Conservation (phyloP, 2,113 vertebrate genomes). For the Neodontobutis hainanensis region DNA sequence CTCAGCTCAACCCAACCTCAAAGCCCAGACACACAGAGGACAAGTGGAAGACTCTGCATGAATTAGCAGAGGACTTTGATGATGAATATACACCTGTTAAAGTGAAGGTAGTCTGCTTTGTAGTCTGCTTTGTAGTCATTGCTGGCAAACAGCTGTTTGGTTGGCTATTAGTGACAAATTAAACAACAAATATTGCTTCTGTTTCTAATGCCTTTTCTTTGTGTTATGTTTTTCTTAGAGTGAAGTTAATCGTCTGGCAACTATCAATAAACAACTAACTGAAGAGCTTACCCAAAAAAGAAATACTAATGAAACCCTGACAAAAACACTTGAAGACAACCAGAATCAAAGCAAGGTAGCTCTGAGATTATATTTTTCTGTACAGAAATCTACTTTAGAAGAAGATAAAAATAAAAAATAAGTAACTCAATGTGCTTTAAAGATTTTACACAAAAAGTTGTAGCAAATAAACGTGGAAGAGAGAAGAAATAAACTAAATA, state of each 20-base stretch:
- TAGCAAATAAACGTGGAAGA: too few relatives aligned
- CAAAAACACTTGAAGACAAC: conserved; percentile 67
- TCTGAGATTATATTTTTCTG: background rate
- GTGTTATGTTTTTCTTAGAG: conserved; percentile 51
- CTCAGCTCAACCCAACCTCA: conserved; percentile 3
- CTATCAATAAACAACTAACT: conserved; percentile 64
- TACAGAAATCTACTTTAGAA: background rate
- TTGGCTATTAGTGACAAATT: background rate
- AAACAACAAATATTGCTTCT: conserved; percentile 4
- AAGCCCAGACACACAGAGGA: conserved; percentile 40
- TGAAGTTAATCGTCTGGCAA: conserved; percentile 67
- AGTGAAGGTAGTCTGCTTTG: conserved; percentile 73
- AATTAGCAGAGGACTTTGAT: conserved; percentile 77
- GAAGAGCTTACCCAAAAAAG: conserved; percentile 70
- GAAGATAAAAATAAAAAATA: too few relatives aligned
- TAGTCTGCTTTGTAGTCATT: conserved; percentile 49
- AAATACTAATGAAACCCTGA: conserved; percentile 63
- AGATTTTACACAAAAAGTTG: too few relatives aligned
- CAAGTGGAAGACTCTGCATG: conserved; percentile 63
- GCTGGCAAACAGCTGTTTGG: conserved; percentile 3
- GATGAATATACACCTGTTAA: conserved; percentile 75
- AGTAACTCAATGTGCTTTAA: too few relatives aligned
- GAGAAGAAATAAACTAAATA: too few relatives aligned
- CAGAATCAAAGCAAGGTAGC: conserved; percentile 76
- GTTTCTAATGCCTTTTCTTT: conserved; percentile 10